A percentile compares a stretch with the other conserved stretches of the same genome.
These are phyloP conservation scores for Bufo bufo DNA, from an alignment of 2,113 vertebrate genomes.

Conservation along the genomic window DNA sequence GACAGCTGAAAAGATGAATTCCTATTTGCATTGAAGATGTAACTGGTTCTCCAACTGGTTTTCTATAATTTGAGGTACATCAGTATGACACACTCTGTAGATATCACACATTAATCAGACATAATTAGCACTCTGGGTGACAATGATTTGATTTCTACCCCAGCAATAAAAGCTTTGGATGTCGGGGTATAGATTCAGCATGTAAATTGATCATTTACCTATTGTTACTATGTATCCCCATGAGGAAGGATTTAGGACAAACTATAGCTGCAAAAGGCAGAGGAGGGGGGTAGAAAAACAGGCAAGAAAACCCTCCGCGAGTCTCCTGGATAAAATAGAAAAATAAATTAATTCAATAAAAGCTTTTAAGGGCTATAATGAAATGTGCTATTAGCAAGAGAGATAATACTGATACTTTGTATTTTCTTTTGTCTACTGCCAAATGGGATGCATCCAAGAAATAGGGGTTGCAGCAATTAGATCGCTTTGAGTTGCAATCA, in stretches of 20 bases:
- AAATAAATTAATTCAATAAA: conserved; percentile 70
- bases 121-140: conserved; percentile 84
- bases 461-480: neutral
- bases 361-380: conserved; percentile 72
- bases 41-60: conserved; percentile 61
- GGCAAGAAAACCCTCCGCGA: conserved; percentile 65
- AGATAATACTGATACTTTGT: conserved; percentile 64
- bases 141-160: conserved; percentile 81
- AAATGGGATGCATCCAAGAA: conserved; percentile 66
- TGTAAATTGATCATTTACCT: conserved; percentile 63
- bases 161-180: conserved; percentile 72
- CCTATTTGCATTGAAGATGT: conserved; percentile 24
- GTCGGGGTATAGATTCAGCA: conserved; percentile 65
- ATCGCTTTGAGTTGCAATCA: conserved; percentile 16
- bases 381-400: conserved; percentile 68
- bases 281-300: conserved; percentile 41
- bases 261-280: conserved; percentile 52
- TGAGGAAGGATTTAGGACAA: conserved; percentile 65
- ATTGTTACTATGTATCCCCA: conserved; percentile 67
- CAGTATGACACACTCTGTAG: conserved; percentile 78
- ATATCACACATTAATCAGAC: conserved; percentile 81
- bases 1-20: neutral
- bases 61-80: conserved; percentile 81
- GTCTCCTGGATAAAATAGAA: conserved; percentile 67
- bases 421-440: conserved; percentile 64